Percentiles rank a stretch among this genome's conserved stretches.
Evolutionary conservation across 2,797 vertebrate genomes (phyloP).

Genomic region (Lagocephalus sceleratus): DNA sequence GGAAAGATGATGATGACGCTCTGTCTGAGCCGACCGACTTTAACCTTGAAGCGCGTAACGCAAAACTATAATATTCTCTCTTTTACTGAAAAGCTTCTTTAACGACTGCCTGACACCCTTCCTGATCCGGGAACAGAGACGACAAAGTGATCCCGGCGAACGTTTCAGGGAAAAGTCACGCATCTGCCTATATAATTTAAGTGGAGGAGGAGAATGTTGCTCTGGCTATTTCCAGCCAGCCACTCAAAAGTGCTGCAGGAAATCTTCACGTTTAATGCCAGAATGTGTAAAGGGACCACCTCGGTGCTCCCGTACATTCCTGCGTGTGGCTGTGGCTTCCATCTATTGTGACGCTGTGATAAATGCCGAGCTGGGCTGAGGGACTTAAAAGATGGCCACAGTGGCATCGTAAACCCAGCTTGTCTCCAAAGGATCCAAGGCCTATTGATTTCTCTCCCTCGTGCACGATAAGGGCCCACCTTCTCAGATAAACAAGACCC

Average conservation of each 20-base stretch:
- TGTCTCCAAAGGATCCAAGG: slow-evolving; percentile 66
- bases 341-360: slow-evolving; percentile 56
- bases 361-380: slow-evolving; percentile 56
- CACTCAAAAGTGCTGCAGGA: slow-evolving; percentile 12
- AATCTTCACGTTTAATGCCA: not conserved
- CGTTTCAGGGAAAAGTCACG: no score
- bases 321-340: slow-evolving; percentile 33
- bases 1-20: not conserved
- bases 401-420: slow-evolving; percentile 64
- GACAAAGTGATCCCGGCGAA: not conserved
- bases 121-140: slow-evolving; percentile 1
- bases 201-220: no score
- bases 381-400: slow-evolving; percentile 67
- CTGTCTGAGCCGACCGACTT: slow-evolving; percentile 29
- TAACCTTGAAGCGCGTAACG: slow-evolving; percentile 34
- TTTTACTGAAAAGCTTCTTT: slow-evolving; percentile 7
- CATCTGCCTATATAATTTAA: no score
- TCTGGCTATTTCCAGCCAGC: not conserved
- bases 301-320: slow-evolving; percentile 5
- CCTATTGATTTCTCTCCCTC: slow-evolving; percentile 71
- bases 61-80: slow-evolving; percentile 22
- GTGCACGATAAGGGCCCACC: slow-evolving; percentile 72
- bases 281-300: not conserved
- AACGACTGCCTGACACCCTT: not conserved
- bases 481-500: slow-evolving; percentile 76